Percentiles rank a stretch among this genome's conserved stretches.
These are phyloP conservation scores for Camponotus pennsylvanicus DNA, from an alignment of 1,140 invertebrate genomes.

Conservation along the genomic window DNA sequence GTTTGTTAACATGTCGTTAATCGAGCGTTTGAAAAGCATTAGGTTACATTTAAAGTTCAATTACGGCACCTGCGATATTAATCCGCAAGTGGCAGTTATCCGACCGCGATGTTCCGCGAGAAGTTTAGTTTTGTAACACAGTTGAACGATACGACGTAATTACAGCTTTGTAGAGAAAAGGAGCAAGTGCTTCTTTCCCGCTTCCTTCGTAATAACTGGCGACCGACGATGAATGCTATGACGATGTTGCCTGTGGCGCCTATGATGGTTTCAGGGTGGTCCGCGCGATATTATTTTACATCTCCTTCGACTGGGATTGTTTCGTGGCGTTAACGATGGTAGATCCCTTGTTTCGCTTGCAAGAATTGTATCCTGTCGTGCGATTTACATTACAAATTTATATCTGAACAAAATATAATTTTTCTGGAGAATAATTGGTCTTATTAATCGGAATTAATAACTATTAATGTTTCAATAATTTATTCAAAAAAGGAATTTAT, in stretches of 20 bases:
- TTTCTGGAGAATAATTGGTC: neutral
- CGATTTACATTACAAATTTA: neutral
- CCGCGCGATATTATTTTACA: constrained; percentile 78
- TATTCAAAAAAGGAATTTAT: too few relatives aligned
- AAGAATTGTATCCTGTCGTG: neutral
- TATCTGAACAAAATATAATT: neutral
- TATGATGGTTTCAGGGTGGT: constrained; percentile 79
- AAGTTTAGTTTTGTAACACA: neutral
- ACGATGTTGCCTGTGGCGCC: constrained; percentile 60
- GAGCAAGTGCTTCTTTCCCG: constrained; percentile 42
- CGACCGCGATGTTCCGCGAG: neutral
- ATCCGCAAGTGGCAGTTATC: neutral
- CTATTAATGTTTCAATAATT: neutral
- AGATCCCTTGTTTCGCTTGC: neutral
- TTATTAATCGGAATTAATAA: neutral
- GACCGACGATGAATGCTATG: constrained; percentile 20
- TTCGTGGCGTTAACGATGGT: constrained; percentile 1
- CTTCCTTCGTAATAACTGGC: constrained; percentile 50
- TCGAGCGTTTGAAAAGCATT: neutral
- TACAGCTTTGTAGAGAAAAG: constrained; percentile 26
- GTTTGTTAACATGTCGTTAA: neutral
- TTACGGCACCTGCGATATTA: neutral
- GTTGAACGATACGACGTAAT: constrained; percentile 20
- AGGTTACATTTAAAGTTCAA: neutral
- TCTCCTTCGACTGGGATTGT: constrained; percentile 57